These are phyloP conservation scores for Ormyrus thymus DNA, from an alignment of 2,888 invertebrate species.

Conservation along the genomic window DNA sequence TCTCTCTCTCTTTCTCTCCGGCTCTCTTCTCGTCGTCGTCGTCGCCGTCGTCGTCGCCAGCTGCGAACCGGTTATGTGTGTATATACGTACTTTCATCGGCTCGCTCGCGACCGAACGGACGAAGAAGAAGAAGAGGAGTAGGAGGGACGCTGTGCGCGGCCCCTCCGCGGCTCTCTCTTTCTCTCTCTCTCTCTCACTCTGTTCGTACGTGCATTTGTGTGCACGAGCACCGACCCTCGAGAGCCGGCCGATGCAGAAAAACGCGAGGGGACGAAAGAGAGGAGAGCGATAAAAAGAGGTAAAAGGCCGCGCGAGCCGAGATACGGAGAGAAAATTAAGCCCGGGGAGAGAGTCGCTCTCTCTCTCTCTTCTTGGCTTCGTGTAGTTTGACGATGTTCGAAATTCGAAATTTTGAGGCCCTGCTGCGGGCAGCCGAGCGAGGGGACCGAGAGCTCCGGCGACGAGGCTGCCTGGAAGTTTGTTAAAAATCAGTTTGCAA, in stretches of 20 bases:
- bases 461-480: too few relatives aligned
- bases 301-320: not conserved
- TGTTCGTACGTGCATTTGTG: too few relatives aligned
- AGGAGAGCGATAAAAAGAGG: constrained; percentile 11
- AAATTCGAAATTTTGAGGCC: not conserved
- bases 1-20: not conserved
- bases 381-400: not conserved
- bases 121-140: not conserved
- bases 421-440: too few relatives aligned
- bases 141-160: not conserved
- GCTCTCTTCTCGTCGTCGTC: constrained; percentile 58
- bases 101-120: constrained; percentile 5
- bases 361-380: too few relatives aligned
- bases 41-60: constrained; percentile 64
- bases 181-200: too few relatives aligned
- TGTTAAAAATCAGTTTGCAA: too few relatives aligned
- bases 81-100: constrained; percentile 49
- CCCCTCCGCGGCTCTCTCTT: too few relatives aligned
- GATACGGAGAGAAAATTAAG: constrained; percentile 17
- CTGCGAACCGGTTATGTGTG: constrained; percentile 72
- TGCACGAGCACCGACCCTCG: too few relatives aligned
- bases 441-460: too few relatives aligned
- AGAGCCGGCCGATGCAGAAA: not conserved
- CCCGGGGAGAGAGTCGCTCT: not conserved
- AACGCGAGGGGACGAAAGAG: constrained; percentile 11